These are phyloP conservation scores for Alligator mississippiensis DNA, from an alignment of 2,113 vertebrate species.

Conservation along the genomic window DNA sequence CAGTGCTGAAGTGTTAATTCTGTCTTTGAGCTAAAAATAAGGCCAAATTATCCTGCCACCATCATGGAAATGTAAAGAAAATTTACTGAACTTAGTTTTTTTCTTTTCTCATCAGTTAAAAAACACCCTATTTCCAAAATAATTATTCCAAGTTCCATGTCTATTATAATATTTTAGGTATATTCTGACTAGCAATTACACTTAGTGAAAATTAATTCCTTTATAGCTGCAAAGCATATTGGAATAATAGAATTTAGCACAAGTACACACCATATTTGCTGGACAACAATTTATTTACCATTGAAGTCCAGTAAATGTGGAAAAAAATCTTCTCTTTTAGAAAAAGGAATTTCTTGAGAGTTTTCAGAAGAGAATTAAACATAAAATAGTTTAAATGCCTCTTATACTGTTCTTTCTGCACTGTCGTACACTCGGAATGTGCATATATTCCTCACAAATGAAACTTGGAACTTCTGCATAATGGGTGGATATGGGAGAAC, in stretches of 20 bases:
- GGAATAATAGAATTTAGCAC: background rate
- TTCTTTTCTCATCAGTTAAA: background rate
- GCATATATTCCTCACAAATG: background rate
- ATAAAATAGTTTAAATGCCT: background rate
- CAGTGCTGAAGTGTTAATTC: background rate
- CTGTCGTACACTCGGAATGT: background rate
- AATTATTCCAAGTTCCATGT: background rate
- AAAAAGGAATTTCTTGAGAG: background rate
- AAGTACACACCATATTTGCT: background rate
- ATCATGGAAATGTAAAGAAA: background rate
- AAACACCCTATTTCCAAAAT: background rate
- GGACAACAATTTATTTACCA: background rate
- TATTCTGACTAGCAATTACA: background rate
- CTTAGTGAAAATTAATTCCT: conserved; percentile 21
- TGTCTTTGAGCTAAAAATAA: background rate
- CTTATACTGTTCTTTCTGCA: background rate
- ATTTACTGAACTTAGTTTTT: background rate
- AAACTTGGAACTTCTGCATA: background rate
- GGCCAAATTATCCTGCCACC: background rate
- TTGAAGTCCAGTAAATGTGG: background rate
- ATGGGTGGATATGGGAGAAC: background rate
- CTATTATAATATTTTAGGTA: background rate
- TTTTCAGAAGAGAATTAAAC: background rate
- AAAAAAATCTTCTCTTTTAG: background rate
- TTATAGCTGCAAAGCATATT: background rate